phyloP scores from a whole-genome alignment of 2,113 vertebrate species.

The Pipa parva region DNA sequence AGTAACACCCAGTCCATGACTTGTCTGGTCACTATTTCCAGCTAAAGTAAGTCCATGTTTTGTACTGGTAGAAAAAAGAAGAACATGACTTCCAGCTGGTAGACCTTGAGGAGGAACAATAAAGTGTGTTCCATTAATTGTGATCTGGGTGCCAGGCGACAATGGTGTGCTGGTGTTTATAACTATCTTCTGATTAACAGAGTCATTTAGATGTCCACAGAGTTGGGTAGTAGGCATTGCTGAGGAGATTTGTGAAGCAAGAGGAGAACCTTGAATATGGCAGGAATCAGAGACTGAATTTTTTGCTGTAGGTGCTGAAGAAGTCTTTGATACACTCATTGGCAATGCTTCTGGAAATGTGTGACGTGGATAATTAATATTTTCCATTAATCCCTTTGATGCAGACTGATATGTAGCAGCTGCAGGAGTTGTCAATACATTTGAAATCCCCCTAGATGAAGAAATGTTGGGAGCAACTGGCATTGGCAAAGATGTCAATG shows the following conservation, averaged over 20 bases:
- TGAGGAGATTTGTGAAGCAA: constrained; percentile 49
- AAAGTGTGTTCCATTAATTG: constrained; percentile 85
- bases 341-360: constrained; percentile 55
- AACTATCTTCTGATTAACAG: constrained; percentile 83
- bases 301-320: constrained; percentile 50
- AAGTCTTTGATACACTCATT: constrained; percentile 53
- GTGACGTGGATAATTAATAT: constrained; percentile 55
- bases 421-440: constrained; percentile 49
- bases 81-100: constrained; percentile 83
- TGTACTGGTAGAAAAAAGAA: constrained; percentile 75
- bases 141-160: constrained; percentile 88
- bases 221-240: constrained; percentile 48
- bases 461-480: constrained; percentile 60
- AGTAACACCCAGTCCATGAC: constrained; percentile 46
- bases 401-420: constrained; percentile 46
- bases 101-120: constrained; percentile 91
- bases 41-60: constrained; percentile 59
- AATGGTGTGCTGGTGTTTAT: constrained; percentile 85
- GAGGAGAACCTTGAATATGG: constrained; percentile 42
- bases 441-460: constrained; percentile 51
- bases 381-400: constrained; percentile 55
- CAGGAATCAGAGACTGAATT: constrained; percentile 50
- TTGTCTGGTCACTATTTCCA: constrained; percentile 52
- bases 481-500: constrained; percentile 60
- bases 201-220: constrained; percentile 55